These are phyloP conservation scores for Hestina assimilis DNA, from an alignment of 1,140 invertebrate species.

Conservation along the genomic window DNA sequence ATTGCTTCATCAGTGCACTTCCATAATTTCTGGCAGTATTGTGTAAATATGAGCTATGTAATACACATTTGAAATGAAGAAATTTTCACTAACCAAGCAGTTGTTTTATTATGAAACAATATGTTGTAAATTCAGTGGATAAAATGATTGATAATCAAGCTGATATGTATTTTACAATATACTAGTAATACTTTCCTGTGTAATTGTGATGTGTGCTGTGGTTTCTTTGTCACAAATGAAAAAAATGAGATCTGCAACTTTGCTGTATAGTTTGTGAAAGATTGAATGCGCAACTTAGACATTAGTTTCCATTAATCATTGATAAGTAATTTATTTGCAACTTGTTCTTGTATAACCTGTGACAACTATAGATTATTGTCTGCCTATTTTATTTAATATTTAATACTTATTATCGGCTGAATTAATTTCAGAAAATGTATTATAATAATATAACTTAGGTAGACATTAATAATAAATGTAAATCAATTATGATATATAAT, in stretches of 20 bases:
- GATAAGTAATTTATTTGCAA: constrained; percentile 47
- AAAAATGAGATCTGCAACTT: constrained; percentile 57
- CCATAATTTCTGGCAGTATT: constrained; percentile 65
- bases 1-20: constrained; percentile 51
- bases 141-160: constrained; percentile 44
- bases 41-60: constrained; percentile 63
- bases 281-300: constrained; percentile 47
- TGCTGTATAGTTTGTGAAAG: constrained; percentile 42
- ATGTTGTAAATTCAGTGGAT: constrained; percentile 71
- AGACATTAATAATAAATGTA: constrained; percentile 41
- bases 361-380: constrained; percentile 42
- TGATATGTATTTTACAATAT: constrained; percentile 11
- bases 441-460: constrained; percentile 32
- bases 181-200: constrained; percentile 30
- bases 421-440: constrained; percentile 34
- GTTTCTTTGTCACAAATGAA: constrained; percentile 62
- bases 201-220: constrained; percentile 50
- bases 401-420: constrained; percentile 23
- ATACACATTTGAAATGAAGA: constrained; percentile 46
- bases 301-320: constrained; percentile 42
- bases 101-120: constrained; percentile 58
- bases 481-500: constrained; percentile 39
- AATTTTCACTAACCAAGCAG: constrained; percentile 51
- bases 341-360: constrained; percentile 40
- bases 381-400: constrained; percentile 29